Base-by-base conservation (phyloP, 2,113 vertebrate genomes). In the Burhinus bistriatus region DNA sequence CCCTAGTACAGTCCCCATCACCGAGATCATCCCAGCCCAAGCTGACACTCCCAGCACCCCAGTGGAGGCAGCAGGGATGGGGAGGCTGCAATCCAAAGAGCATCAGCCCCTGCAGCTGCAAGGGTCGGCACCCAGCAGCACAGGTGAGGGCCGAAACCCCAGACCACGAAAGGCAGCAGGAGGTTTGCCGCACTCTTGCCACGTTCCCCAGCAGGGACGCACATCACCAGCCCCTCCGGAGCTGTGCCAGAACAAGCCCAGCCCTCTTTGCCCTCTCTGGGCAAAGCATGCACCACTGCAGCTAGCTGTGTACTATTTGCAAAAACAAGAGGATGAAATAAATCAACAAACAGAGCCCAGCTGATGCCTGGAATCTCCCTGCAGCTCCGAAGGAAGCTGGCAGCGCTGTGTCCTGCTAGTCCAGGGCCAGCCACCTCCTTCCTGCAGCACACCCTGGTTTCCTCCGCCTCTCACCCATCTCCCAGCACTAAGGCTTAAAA, bases 21-120 rank as follows among this genome's bases (percentile, higher is more conserved):
- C 42, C 0, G 0, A 79, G 64, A 59, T 26, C 30, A 22, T 30
- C 45, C 27, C 40, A 18, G 76, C 66, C 84, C 66, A 16, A 42
- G 22, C 34, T 64, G 69, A 38, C 11, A 6, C 32, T 51, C 16
- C 29, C 2, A 0, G 58, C 9, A 5, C 15, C 42, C 23, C 2
- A 0, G 52, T 6, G 23, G 19, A 52, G n/a, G 21, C 36, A 66
- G 76, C 45, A 38, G 26, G 55, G 45, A 44, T 20, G 27, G 29
- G 9, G 34, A 25, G 7, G 32, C 34, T 38, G 6, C 0, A 0
- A 16, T 34, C 61, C 57, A 17, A 40, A 65, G 5, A 76, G 2
- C 66, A 49, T 3, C 30, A 18, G 34, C 38, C 34, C 42, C 34
- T 51, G 30, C 44, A 77, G 38, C 54, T 40, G 4, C 1, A 1